Conservation (phyloP, 2,888 invertebrate species). For the Conus canariensis region DNA sequence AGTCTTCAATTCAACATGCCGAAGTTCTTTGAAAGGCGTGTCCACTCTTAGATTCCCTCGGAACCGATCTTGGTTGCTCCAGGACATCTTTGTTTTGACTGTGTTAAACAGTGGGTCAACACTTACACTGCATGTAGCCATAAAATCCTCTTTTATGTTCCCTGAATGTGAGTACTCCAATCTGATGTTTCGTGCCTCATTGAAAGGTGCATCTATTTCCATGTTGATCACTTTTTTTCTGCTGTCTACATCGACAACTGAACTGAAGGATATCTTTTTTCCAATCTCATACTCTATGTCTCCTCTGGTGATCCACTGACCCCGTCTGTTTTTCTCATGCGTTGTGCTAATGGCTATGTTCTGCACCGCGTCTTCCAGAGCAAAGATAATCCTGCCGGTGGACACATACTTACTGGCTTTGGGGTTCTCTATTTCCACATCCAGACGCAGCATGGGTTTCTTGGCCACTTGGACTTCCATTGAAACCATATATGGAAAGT, state of each 20-base stretch:
- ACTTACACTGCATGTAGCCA: neutral
- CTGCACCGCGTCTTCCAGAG: neutral
- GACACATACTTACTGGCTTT: neutral
- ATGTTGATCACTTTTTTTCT: constrained; percentile 1
- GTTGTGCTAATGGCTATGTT: neutral
- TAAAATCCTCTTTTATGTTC: constrained; percentile 6
- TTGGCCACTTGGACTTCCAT: neutral
- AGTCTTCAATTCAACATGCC: constrained; percentile 10
- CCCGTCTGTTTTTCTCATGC: constrained; percentile 24
- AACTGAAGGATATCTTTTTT: neutral
- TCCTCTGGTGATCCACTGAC: constrained; percentile 37
- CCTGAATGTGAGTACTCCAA: constrained; percentile 38
- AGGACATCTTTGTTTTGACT: neutral
- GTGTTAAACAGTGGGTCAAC: constrained; percentile 27
- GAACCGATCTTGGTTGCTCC: constrained; percentile 7
- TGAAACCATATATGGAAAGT: constrained; percentile 20
- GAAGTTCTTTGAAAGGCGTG: constrained; percentile 32
- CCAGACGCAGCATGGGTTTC: neutral
- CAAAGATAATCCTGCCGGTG: neutral
- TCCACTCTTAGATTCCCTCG: constrained; percentile 23
- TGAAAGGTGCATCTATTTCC: constrained; percentile 23
- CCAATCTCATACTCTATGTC: constrained; percentile 23
- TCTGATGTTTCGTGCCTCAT: constrained; percentile 8
- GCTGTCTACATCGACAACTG: constrained; percentile 5
- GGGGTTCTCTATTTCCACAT: constrained; percentile 2